A percentile compares a stretch with the other conserved stretches of the same genome.
Evolutionary conservation across 2,888 invertebrate species (phyloP).

Genomic region (Cartodere bifasciata): DNA sequence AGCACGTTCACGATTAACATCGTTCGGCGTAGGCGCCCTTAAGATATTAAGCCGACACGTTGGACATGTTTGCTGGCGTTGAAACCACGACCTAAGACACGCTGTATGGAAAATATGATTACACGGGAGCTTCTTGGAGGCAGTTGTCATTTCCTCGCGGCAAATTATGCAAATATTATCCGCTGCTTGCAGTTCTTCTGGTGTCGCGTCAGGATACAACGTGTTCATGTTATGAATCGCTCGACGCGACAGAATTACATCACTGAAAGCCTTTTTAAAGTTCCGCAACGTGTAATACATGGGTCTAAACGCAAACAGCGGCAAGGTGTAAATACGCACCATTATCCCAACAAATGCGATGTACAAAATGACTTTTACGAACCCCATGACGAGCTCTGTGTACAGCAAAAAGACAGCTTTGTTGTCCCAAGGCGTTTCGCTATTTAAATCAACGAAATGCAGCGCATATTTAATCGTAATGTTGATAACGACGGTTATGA

Average conservation of each 20-base stretch:
- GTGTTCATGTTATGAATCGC: conserved; percentile 99
- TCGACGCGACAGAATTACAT: conserved; percentile 90
- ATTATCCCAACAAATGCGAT: conserved; percentile 88
- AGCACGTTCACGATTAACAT: conserved; percentile 26
- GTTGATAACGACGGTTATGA: conserved; percentile 85
- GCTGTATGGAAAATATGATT: conserved; percentile 99
- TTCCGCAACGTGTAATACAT: conserved; percentile 99
- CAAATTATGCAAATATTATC: conserved; percentile 99
- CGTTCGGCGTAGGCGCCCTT: conserved; percentile 28
- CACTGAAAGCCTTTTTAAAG: conserved; percentile 94
- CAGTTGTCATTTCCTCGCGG: conserved; percentile 58
- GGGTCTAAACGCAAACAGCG: conserved; percentile 94
- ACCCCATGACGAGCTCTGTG: conserved; percentile 88
- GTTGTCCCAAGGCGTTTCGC: conserved; percentile 97
- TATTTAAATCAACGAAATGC: conserved; percentile 79
- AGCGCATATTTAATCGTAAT: conserved; percentile 84
- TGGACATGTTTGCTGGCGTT: conserved; percentile 98
- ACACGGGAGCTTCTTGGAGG: conserved; percentile 94
- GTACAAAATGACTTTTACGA: conserved; percentile 65
- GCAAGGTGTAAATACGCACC: conserved; percentile 94
- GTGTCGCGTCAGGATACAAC: conserved; percentile 89
- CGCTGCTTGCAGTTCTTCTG: conserved; percentile 78
- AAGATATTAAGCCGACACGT: conserved; percentile 85
- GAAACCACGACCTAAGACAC: conserved; percentile 98
- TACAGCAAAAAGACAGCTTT: conserved; percentile 96